A percentile compares a stretch with the other conserved stretches of the same genome.
Conservation (phyloP, 1,140 invertebrate species). For the Carcinoscorpius rotundicauda region DNA sequence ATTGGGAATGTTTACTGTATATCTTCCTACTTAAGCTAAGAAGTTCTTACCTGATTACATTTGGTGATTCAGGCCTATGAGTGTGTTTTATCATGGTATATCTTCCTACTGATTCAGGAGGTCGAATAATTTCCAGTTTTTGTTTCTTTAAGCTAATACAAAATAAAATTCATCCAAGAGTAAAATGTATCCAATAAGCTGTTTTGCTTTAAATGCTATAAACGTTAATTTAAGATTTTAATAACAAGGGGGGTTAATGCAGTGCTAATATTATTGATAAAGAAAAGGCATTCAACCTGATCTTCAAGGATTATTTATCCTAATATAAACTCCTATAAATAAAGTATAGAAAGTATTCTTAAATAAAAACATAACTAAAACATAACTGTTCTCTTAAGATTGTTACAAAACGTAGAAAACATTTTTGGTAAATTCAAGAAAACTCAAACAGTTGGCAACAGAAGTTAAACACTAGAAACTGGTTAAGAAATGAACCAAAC, state of each 20-base stretch:
- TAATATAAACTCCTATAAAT: too few species aligned
- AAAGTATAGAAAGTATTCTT: too few species aligned
- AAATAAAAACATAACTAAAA: too few species aligned
- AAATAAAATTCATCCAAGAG: conserved; percentile 8
- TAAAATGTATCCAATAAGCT: neutral
- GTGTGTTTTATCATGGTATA: conserved; percentile 23
- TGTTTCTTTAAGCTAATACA: conserved; percentile 19
- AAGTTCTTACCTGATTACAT: conserved; percentile 18
- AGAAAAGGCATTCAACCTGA: conserved; percentile 1
- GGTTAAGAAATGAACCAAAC: too few species aligned
- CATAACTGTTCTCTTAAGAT: too few species aligned
- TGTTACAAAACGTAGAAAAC: too few species aligned
- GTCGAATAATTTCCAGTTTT: conserved; percentile 20
- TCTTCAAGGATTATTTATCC: neutral
- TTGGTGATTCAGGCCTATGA: conserved; percentile 21
- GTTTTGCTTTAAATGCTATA: neutral
- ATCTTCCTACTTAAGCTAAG: too few species aligned
- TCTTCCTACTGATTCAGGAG: conserved; percentile 20
- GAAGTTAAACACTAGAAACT: too few species aligned
- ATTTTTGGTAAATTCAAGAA: too few species aligned
- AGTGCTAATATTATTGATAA: neutral
- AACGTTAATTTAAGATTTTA: neutral
- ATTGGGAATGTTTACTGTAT: too few species aligned
- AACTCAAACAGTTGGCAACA: too few species aligned
- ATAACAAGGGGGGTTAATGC: neutral